These are phyloP conservation scores for Rhabdornis inornatus DNA, from an alignment of 2,113 vertebrate genomes.

Conservation along the genomic window DNA sequence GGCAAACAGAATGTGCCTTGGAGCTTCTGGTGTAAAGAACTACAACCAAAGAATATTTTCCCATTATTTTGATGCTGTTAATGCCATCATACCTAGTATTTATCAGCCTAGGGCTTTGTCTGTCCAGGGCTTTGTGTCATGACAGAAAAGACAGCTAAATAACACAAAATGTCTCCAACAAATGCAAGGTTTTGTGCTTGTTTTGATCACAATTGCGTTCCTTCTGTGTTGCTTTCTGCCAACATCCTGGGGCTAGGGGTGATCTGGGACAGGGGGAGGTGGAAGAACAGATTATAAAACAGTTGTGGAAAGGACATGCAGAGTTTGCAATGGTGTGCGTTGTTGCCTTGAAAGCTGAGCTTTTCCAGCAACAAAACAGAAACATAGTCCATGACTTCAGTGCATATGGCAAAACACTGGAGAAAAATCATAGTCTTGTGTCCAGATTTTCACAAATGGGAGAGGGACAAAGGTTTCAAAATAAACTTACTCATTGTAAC, in stretches of 20 bases:
- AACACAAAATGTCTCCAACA: not conserved
- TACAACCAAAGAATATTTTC: not conserved
- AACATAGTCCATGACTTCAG: not conserved
- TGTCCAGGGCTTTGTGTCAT: not conserved
- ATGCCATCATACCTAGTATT: not conserved
- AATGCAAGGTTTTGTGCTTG: not conserved
- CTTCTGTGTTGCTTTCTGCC: not conserved
- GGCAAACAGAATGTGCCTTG: not conserved
- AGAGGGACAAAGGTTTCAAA: not conserved
- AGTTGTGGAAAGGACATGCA: not conserved
- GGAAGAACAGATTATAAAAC: not conserved
- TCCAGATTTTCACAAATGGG: not conserved
- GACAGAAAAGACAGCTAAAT: not conserved
- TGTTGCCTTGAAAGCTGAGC: not conserved
- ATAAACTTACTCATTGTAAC: not conserved
- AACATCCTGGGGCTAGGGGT: not conserved
- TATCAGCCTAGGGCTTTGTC: not conserved
- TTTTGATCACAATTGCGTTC: not conserved
- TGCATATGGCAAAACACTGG: not conserved
- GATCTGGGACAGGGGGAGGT: not conserved
- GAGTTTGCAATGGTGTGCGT: rapidly evolving
- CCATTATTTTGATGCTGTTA: not conserved
- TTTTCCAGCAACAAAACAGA: not conserved
- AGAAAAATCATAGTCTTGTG: not conserved
- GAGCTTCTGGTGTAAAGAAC: not conserved